Percentiles rank a stretch among this genome's conserved stretches.
Evolutionary conservation across 37 sponge, comb jelly and placozoan species (phyloP).

Genomic region (Aplysina aerophoba): DNA sequence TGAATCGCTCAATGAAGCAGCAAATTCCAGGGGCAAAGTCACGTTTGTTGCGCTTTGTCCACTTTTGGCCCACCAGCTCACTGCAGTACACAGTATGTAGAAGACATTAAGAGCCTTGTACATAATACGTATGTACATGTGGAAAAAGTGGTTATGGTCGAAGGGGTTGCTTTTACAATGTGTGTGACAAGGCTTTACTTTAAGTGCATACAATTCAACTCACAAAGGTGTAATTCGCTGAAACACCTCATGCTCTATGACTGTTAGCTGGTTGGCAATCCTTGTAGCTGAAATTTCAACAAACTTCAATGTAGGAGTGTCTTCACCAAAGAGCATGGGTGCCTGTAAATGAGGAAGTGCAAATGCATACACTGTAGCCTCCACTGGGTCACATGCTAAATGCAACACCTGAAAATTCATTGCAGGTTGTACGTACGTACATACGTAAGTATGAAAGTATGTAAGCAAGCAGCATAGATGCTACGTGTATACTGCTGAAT

Average conservation of each 20-base stretch:
- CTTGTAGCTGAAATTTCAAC: slow-evolving; percentile 39
- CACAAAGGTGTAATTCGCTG: slow-evolving; percentile 66
- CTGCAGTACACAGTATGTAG: background rate
- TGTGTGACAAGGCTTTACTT: no score
- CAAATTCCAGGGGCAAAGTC: slow-evolving; percentile 73
- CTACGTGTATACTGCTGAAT: no score
- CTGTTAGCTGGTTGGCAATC: slow-evolving; percentile 59
- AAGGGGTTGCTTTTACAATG: no score
- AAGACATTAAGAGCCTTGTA: no score
- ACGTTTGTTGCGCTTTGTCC: slow-evolving; percentile 65
- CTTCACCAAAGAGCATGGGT: slow-evolving; percentile 19
- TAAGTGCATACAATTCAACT: background rate
- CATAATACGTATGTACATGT: background rate
- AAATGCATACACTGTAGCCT: no score
- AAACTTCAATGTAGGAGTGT: slow-evolving; percentile 1
- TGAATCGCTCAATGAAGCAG: slow-evolving; percentile 57
- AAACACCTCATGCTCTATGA: slow-evolving; percentile 64
- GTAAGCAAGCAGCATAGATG: no score
- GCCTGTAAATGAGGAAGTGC: background rate
- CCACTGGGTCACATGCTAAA: no score
- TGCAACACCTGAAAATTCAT: no score
- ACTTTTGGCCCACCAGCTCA: slow-evolving; percentile 72
- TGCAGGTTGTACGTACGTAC: no score
- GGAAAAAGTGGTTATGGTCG: background rate
- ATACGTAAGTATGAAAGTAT: no score